These are phyloP conservation scores for Micropoecilia bifurca DNA, from an alignment of 2,797 vertebrate species.

Conservation along the genomic window DNA sequence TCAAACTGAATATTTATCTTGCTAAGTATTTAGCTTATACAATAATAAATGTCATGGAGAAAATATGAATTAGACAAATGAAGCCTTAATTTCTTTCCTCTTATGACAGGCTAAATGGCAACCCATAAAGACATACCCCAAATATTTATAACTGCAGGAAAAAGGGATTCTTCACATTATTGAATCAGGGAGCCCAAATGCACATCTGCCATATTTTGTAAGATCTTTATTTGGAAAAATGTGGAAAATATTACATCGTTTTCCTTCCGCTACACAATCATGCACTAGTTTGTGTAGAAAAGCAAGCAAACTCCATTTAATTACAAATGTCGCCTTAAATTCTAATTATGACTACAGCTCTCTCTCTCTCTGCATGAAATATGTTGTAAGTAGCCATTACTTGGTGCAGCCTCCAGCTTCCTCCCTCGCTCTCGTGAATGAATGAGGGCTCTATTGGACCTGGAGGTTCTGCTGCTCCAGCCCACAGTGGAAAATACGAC, in stretches of 20 bases:
- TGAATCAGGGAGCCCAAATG: background rate
- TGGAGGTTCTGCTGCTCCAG: conserved; percentile 55
- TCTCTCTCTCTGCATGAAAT: conserved; percentile 54
- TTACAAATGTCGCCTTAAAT: conserved; percentile 36
- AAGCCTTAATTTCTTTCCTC: no score
- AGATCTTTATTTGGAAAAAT: background rate
- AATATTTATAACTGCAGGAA: background rate
- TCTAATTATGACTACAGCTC: conserved; percentile 33
- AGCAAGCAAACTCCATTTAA: conserved; percentile 26
- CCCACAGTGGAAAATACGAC: conserved; percentile 80
- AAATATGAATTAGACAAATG: no score
- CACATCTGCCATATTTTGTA: background rate
- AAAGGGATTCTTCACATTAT: background rate
- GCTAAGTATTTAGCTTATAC: no score
- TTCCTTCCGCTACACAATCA: background rate
- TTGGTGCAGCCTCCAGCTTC: conserved; percentile 46
- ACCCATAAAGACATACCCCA: background rate
- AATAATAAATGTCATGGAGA: no score
- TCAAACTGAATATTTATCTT: no score
- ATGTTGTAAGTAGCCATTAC: conserved; percentile 47
- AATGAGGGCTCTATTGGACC: conserved; percentile 76
- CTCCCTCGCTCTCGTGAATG: conserved; percentile 57
- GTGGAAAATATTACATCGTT: background rate
- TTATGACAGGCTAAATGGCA: no score
- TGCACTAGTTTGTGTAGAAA: background rate